Evolutionary conservation across 2,113 vertebrate genomes (phyloP).

Genomic region (Coptodon bakossiorum): DNA sequence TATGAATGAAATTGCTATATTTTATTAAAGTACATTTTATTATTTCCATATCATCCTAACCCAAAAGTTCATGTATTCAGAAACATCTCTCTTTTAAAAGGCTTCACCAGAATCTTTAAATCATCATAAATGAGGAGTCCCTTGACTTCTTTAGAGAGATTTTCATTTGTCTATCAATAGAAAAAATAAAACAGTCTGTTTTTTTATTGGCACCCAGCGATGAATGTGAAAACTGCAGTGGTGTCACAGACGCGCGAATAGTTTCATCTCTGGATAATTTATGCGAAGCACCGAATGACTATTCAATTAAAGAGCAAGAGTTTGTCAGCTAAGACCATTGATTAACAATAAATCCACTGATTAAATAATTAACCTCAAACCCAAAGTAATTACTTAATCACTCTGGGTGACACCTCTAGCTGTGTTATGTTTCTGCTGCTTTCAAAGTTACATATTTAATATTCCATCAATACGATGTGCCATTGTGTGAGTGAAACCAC

Average conservation of each 20-base stretch:
- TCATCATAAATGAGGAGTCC: not conserved
- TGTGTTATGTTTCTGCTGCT: not conserved
- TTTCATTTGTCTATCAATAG: not conserved
- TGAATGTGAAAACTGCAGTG: not conserved
- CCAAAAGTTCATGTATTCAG: not conserved
- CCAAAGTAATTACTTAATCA: slow-evolving; percentile 26
- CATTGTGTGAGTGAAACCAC: not conserved
- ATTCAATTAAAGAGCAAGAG: slow-evolving; percentile 13
- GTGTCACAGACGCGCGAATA: not conserved
- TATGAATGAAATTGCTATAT: not conserved
- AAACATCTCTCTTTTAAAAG: not conserved
- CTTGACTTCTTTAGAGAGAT: not conserved
- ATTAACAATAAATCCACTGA: slow-evolving; percentile 27
- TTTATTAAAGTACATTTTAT: not conserved
- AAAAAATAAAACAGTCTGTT: not conserved
- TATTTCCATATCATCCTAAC: not conserved
- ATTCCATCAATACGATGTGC: not conserved
- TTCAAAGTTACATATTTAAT: slow-evolving; percentile 10
- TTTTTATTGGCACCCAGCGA: not conserved
- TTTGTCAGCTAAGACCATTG: slow-evolving; percentile 16
- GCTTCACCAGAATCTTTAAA: not conserved
- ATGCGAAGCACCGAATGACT: not conserved
- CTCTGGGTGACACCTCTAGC: not conserved
- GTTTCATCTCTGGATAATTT: not conserved
- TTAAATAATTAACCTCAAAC: slow-evolving; percentile 31